Percentiles rank a stretch among this genome's conserved stretches.
Conservation (phyloP, 1,140 invertebrate genomes). For the Papilio polyxenes region DNA sequence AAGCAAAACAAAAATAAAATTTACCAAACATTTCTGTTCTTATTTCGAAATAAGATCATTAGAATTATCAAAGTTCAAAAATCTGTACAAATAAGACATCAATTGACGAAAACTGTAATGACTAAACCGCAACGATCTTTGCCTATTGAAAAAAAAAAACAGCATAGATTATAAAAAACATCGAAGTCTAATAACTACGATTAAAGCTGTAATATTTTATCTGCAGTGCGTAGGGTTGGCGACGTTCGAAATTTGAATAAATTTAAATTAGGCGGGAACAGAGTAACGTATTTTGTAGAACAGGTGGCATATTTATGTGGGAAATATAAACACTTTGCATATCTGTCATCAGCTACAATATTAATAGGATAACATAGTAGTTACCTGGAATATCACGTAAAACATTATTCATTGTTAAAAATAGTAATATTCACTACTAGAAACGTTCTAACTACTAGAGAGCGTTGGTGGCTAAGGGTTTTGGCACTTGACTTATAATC, state of each 20-base stretch:
- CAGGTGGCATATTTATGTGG: slow-evolving; percentile 68
- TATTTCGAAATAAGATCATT: background rate
- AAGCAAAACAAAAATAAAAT: too few relatives aligned
- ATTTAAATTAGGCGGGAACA: slow-evolving; percentile 51
- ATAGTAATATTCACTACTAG: too few relatives aligned
- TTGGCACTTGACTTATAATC: too few relatives aligned
- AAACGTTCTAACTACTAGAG: too few relatives aligned
- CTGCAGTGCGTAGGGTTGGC: slow-evolving; percentile 45
- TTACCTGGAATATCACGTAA: background rate
- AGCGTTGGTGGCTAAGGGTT: too few relatives aligned
- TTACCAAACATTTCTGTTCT: too few relatives aligned
- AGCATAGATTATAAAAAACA: slow-evolving; percentile 30
- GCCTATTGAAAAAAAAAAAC: slow-evolving; percentile 22
- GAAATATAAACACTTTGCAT: slow-evolving; percentile 54
- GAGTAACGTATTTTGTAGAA: slow-evolving; percentile 49
- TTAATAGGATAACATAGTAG: background rate
- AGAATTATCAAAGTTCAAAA: background rate
- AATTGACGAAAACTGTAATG: slow-evolving; percentile 25
- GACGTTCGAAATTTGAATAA: slow-evolving; percentile 56
- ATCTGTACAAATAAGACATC: slow-evolving; percentile 5
- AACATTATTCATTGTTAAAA: background rate
- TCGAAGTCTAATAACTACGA: slow-evolving; percentile 21
- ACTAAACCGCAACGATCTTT: slow-evolving; percentile 22
- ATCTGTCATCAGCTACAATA: slow-evolving; percentile 27
- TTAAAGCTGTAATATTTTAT: slow-evolving; percentile 31